Evolutionary conservation across 2,113 vertebrate species (phyloP).

Genomic region (Urocolius indicus): DNA sequence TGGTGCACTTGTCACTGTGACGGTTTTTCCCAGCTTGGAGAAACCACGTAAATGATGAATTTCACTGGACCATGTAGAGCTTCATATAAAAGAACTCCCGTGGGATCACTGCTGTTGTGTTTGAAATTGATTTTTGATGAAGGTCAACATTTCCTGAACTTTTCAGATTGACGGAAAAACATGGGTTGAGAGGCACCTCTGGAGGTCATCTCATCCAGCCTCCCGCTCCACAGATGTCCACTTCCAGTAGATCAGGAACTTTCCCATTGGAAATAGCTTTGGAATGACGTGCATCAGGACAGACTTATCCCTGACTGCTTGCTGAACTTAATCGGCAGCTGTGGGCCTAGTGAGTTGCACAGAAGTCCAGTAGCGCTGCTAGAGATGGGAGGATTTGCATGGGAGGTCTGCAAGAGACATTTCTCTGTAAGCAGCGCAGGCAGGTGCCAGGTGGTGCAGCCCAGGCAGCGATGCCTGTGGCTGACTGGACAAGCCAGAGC

Average conservation of each 20-base stretch:
- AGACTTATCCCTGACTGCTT: background rate
- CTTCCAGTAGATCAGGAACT: background rate
- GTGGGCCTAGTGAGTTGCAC: background rate
- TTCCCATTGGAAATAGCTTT: background rate
- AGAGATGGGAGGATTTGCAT: background rate
- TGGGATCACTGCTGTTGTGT: background rate
- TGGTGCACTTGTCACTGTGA: background rate
- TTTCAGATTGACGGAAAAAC: background rate
- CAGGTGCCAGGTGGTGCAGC: background rate
- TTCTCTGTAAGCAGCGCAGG: background rate
- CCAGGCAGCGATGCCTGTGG: accelerated
- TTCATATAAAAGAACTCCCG: background rate
- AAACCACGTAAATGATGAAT: background rate
- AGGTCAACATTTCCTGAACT: background rate
- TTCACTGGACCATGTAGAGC: too few species aligned
- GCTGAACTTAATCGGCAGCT: accelerated
- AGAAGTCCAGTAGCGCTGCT: background rate
- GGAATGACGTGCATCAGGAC: accelerated
- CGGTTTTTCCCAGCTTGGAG: background rate
- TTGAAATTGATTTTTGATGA: background rate
- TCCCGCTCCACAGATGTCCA: background rate
- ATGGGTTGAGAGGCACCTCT: background rate
- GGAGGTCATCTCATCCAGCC: background rate
- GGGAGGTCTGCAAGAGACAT: background rate
- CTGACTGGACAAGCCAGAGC: accelerated